Conservation (phyloP, 2,113 vertebrate genomes). For the Chloroceryle aenea region DNA sequence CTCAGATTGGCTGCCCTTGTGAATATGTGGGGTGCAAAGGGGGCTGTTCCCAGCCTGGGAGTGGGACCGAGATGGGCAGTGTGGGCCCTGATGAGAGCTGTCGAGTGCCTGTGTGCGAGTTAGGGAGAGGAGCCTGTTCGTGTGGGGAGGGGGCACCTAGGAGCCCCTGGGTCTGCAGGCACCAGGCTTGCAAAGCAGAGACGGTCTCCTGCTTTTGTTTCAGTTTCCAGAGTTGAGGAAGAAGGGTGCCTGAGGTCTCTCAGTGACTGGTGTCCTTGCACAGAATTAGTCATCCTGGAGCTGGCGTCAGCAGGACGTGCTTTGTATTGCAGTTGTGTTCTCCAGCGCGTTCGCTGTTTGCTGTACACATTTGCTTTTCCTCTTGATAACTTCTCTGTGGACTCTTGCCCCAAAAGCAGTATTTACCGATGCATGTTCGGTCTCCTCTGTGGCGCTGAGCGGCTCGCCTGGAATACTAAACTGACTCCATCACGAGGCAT, state of each 20-base stretch:
- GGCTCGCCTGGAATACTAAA: neutral
- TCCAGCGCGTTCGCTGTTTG: neutral
- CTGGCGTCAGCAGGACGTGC: neutral
- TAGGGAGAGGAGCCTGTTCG: neutral
- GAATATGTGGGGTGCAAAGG: neutral
- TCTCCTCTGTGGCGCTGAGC: neutral
- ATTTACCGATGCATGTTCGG: neutral
- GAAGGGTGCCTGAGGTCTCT: neutral
- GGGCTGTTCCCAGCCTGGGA: neutral
- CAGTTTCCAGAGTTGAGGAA: neutral
- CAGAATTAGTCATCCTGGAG: neutral
- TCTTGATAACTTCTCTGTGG: slow-evolving; percentile 35
- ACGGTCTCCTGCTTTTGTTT: neutral
- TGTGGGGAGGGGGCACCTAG: neutral
- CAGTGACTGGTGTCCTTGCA: neutral
- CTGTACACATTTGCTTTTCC: slow-evolving; percentile 36
- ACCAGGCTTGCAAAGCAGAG: neutral
- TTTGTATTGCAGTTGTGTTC: slow-evolving; percentile 46
- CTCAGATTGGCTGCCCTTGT: neutral
- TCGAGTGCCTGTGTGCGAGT: neutral
- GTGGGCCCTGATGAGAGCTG: neutral
- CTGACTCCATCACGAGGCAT: neutral
- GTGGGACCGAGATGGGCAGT: neutral
- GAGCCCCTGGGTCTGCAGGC: neutral
- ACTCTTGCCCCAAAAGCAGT: neutral